These are phyloP conservation scores for Pollenia labialis DNA, from an alignment of 2,888 invertebrate genomes.

Conservation along the genomic window DNA sequence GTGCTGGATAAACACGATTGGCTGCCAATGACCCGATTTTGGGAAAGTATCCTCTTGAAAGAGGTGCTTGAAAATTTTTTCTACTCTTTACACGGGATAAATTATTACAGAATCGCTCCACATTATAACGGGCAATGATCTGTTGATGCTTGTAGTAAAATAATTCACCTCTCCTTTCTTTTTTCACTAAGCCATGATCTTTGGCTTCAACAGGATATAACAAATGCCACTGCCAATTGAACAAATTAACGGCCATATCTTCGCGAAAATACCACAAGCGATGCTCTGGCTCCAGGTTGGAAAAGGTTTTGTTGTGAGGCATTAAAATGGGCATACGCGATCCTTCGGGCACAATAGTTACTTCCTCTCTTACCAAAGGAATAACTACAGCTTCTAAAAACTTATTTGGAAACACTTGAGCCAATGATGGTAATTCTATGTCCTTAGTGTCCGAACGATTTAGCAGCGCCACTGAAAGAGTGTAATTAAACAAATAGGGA, in stretches of 20 bases:
- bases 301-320: conserved; percentile 89
- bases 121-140: conserved; percentile 87
- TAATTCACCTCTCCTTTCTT: conserved; percentile 90
- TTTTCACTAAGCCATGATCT: conserved; percentile 85
- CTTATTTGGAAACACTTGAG: conserved; percentile 88
- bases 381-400: conserved; percentile 87
- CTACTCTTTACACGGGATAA: conserved; percentile 87
- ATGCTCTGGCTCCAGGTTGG: conserved; percentile 90
- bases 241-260: conserved; percentile 85
- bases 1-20: conserved; percentile 90
- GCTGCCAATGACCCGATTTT: conserved; percentile 92
- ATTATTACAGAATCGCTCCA: conserved; percentile 90
- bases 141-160: conserved; percentile 92
- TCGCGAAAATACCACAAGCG: conserved; percentile 86
- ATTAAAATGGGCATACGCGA: conserved; percentile 87
- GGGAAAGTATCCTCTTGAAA: conserved; percentile 92
- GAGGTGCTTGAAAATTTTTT: conserved; percentile 88
- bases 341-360: conserved; percentile 86
- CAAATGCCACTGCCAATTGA: conserved; percentile 86
- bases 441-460: conserved; percentile 87
- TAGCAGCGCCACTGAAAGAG: conserved; percentile 89
- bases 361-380: conserved; percentile 85
- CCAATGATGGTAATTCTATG: conserved; percentile 86
- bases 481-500: conserved; percentile 91
- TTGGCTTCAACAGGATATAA: conserved; percentile 91